Conservation (phyloP, 2,113 vertebrate genomes). For the Hylia prasina region DNA sequence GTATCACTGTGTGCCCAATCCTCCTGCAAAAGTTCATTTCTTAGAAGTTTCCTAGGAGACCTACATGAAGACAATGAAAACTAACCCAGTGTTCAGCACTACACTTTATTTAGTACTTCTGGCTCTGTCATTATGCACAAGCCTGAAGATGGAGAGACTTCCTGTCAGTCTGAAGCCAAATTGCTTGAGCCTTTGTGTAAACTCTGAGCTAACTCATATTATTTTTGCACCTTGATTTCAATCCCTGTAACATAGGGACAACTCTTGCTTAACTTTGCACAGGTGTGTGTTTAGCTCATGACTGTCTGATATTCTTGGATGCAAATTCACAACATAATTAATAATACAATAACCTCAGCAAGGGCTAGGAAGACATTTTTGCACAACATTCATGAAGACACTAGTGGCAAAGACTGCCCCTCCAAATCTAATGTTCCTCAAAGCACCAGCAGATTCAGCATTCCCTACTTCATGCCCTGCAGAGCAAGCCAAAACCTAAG, state of each 20-base stretch:
- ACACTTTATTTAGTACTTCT: not conserved
- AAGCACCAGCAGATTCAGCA: not conserved
- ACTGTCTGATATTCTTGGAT: not conserved
- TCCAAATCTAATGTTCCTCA: not conserved
- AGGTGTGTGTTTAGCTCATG: not conserved
- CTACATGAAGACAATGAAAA: not conserved
- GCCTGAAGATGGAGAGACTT: not conserved
- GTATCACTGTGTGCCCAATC: not conserved
- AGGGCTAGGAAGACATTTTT: not conserved
- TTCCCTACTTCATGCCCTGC: not conserved
- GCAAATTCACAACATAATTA: not conserved
- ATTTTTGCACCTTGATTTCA: not conserved
- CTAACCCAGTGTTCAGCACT: accelerated
- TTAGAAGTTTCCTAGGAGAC: not conserved
- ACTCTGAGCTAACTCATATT: not conserved
- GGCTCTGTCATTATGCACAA: not conserved
- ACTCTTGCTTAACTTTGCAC: not conserved
- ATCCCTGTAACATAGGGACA: not conserved
- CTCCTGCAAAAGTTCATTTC: not conserved
- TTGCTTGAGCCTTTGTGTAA: not conserved
- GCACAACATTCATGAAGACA: not conserved
- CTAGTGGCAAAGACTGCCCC: not conserved
- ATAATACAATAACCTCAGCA: not conserved
- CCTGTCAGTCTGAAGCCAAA: not conserved
- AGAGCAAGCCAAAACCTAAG: not conserved